Base-by-base conservation (phyloP, 2,797 vertebrate species). In the Toxotes lorentzi region DNA sequence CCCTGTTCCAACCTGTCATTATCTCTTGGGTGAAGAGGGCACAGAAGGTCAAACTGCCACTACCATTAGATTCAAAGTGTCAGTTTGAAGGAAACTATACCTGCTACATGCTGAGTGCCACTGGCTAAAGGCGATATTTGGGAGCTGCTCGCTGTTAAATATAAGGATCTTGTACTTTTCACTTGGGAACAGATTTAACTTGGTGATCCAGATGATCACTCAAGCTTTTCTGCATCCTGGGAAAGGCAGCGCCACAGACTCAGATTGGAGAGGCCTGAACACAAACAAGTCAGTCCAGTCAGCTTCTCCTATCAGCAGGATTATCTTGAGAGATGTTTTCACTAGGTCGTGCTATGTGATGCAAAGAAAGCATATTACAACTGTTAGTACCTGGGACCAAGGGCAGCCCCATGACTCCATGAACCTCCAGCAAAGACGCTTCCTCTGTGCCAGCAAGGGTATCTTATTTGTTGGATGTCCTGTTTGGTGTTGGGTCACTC, bases 21-120 rank as follows among this genome's bases (percentile, higher is more conserved):
- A 27, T 65, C 50, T 66, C 43, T 56, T 47, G 66, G 61, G 64
- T 75, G 71, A 74, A 58, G 81, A 79, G 70, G 68, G 40, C 73
- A 76, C 56, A 81, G 72, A 92, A 91, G 82, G 89, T 89, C 89
- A 87, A 84, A 64, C 78, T 86, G 85, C 66, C 85, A 90, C 79
- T 73, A 76, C 61, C 13, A n/a, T 78, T 89, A 57, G 19, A 81
- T 73, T 90, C 75, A 87, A 76, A 79, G 78, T 82, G 70, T 82
- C 71, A 72, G 59, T 21, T 35, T 63, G 51, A 60, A 62, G 69
- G 56, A 34, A 64, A 70, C 78, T 70, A 81, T 35, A 79, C 61
- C 77, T 63, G 73, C 72, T 60, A 48, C 82, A 74, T 65, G 73
- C 77, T 82, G 78, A 73, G 75, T 66, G 13, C 16, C 9, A 50